These are phyloP conservation scores for Chloropsis hardwickii DNA, from an alignment of 2,113 vertebrate genomes.

Conservation along the genomic window DNA sequence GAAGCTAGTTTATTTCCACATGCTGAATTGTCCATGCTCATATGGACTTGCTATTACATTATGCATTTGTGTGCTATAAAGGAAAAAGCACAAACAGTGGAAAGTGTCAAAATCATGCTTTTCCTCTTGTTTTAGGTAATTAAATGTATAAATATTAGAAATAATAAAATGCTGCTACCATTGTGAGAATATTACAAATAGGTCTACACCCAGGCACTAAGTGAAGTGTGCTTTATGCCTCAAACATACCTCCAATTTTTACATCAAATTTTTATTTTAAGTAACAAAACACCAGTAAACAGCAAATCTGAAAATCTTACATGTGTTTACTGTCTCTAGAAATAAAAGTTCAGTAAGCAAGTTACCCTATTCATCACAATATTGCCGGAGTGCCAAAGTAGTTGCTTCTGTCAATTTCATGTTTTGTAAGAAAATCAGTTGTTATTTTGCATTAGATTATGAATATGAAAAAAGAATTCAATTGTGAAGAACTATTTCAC, in stretches of 20 bases:
- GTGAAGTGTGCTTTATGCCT: not conserved
- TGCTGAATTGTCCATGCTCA: not conserved
- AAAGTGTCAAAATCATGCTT: not conserved
- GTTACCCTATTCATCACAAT: not conserved
- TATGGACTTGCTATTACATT: constrained; percentile 5
- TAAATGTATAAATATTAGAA: not conserved
- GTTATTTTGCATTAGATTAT: not conserved
- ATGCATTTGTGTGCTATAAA: not conserved
- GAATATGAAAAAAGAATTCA: not conserved
- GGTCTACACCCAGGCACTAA: not conserved
- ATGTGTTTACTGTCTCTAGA: not conserved
- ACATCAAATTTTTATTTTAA: not conserved
- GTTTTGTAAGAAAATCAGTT: not conserved
- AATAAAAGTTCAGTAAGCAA: not conserved
- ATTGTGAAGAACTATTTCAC: not conserved
- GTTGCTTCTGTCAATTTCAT: not conserved
- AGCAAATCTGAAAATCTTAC: not conserved
- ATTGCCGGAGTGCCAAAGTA: not conserved
- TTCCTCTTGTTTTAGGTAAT: not conserved
- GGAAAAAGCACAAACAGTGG: not conserved
- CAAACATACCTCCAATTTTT: not conserved
- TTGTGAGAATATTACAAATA: not conserved
- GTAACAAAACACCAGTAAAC: not conserved
- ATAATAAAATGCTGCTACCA: not conserved
- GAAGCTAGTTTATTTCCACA: constrained; percentile 24